A percentile compares a stretch with the other conserved stretches of the same genome.
Conservation (phyloP, 37 sponge, comb jelly and placozoan species). For the Ephydatia muelleri region DNA sequence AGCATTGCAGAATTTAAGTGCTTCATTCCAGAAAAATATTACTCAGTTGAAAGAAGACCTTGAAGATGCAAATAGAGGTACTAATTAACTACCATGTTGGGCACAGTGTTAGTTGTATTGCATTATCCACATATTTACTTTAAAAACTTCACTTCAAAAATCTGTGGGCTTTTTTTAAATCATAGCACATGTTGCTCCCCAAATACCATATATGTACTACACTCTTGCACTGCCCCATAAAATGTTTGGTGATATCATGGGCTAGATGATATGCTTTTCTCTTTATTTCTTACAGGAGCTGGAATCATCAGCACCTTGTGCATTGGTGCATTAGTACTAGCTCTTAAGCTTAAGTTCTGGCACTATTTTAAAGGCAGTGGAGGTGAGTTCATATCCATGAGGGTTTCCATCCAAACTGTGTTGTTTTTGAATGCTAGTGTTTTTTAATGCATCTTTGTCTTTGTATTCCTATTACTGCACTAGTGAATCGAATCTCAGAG, state of each 20-base stretch:
- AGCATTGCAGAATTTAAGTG: neutral
- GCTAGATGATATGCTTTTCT: neutral
- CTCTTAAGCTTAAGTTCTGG: neutral
- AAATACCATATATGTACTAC: too few species aligned
- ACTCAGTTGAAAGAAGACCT: neutral
- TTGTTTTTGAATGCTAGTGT: too few species aligned
- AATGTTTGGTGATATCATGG: too few species aligned
- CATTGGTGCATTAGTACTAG: neutral
- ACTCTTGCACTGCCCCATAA: too few species aligned
- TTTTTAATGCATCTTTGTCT: neutral
- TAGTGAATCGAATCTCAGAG: neutral
- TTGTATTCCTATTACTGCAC: neutral
- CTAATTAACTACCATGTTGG: too few species aligned
- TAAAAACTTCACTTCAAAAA: too few species aligned
- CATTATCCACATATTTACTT: too few species aligned
- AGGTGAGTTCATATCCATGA: neutral
- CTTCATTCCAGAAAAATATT: neutral
- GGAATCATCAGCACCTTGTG: neutral
- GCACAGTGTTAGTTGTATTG: too few species aligned
- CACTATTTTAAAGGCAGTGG: neutral
- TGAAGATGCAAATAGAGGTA: neutral
- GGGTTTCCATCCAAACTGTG: too few species aligned
- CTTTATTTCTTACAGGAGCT: neutral
- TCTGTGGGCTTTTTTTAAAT: too few species aligned
- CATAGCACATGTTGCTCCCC: too few species aligned